These are phyloP conservation scores for Rhamphomyia laevipes DNA, from an alignment of 2,888 invertebrate genomes.

Conservation along the genomic window DNA sequence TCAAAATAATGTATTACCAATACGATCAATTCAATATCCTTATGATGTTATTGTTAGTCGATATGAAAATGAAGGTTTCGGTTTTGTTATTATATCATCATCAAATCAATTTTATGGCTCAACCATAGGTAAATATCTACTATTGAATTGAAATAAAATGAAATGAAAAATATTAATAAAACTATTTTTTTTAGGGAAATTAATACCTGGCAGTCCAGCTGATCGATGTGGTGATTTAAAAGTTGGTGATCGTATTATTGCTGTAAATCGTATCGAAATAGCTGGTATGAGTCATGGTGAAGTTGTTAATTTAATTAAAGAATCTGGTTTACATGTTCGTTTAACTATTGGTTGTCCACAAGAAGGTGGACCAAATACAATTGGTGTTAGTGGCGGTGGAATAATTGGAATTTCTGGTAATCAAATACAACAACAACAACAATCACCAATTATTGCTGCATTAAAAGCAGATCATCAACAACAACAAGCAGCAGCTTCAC, in stretches of 20 bases:
- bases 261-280: conserved; percentile 88
- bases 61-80: conserved; percentile 92
- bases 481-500: neutral
- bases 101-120: conserved; percentile 67
- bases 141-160: neutral
- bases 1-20: conserved; percentile 18
- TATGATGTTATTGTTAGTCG: conserved; percentile 88
- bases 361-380: conserved; percentile 22
- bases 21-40: conserved; percentile 40
- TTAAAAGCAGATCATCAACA: conserved; percentile 8
- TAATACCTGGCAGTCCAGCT: conserved; percentile 92
- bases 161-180: neutral
- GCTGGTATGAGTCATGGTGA: conserved; percentile 89
- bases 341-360: conserved; percentile 53
- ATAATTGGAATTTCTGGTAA: conserved; percentile 17
- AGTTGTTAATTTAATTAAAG: conserved; percentile 94
- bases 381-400: conserved; percentile 18
- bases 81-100: conserved; percentile 96
- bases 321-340: conserved; percentile 83
- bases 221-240: conserved; percentile 82
- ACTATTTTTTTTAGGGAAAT: conserved; percentile 53
- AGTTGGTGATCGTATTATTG: conserved; percentile 91
- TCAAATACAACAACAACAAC: conserved; percentile 22
- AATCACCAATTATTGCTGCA: conserved; percentile 18
- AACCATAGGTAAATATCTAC: conserved; percentile 59